phyloP scores from a whole-genome alignment of 1,140 invertebrate genomes.

The Bombus terrestris region DNA sequence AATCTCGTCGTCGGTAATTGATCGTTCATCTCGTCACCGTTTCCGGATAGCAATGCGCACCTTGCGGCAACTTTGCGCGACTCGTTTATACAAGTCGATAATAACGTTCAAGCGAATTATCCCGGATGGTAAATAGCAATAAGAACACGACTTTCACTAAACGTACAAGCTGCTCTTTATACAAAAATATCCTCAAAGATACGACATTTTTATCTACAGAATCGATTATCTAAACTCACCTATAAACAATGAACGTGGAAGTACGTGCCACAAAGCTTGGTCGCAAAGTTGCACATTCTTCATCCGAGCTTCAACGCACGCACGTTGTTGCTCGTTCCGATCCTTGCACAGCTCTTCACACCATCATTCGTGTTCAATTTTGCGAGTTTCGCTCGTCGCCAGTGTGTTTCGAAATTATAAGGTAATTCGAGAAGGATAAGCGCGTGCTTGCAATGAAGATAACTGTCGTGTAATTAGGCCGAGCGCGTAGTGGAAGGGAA shows the following conservation, averaged over 20 bases:
- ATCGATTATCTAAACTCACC: conserved; percentile 29
- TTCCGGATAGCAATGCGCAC: neutral
- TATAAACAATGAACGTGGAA: neutral
- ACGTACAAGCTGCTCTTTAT: conserved; percentile 22
- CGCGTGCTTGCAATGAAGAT: neutral
- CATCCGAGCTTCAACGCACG: neutral
- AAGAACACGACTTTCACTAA: neutral
- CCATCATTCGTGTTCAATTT: neutral
- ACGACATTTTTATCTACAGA: conserved; percentile 31
- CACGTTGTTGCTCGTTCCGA: too few species aligned
- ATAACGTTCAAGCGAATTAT: neutral
- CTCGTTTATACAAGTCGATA: neutral
- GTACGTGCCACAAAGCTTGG: neutral
- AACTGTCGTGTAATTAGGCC: neutral
- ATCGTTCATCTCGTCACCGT: too few species aligned
- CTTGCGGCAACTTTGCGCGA: too few species aligned
- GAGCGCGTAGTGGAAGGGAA: neutral
- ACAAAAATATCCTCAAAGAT: conserved; percentile 65
- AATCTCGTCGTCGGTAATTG: neutral
- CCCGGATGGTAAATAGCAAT: neutral
- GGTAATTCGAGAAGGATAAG: neutral
- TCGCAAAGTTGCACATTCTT: too few species aligned
- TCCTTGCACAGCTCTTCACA: neutral
- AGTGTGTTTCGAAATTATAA: too few species aligned
- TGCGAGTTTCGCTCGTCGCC: neutral